Percentiles rank a stretch among this genome's conserved stretches.
These are phyloP conservation scores for Whitmania pigra DNA, from an alignment of 1,140 invertebrate genomes.

Conservation along the genomic window DNA sequence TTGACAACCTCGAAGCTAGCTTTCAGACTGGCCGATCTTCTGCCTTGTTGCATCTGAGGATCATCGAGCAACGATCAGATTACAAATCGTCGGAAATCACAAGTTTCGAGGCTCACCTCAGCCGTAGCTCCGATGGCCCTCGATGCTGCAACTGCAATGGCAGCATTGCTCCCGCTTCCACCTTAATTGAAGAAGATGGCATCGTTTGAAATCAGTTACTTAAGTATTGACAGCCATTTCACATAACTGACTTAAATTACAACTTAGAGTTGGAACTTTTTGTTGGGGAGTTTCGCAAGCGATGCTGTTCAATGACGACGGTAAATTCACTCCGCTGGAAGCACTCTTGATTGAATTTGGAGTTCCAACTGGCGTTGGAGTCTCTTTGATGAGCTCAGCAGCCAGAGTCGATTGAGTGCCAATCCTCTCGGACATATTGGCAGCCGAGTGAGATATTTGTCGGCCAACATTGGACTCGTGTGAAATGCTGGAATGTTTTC, in stretches of 20 bases:
- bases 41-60: conserved; percentile 71
- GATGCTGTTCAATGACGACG: not conserved
- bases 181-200: conserved; percentile 44
- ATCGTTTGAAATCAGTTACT: not conserved
- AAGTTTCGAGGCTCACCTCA: conserved; percentile 49
- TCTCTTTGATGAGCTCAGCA: conserved; percentile 4
- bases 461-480: no score
- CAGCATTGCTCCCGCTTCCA: conserved; percentile 60
- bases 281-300: not conserved
- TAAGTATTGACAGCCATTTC: not conserved
- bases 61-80: not conserved
- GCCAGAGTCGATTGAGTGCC: not conserved
- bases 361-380: not conserved
- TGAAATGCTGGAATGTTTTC: no score
- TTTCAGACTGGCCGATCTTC: conserved; percentile 81
- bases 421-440: not conserved
- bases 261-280: conserved; percentile 44
- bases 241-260: conserved; percentile 44
- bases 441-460: not conserved
- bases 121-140: conserved; percentile 92
- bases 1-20: conserved; percentile 53
- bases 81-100: not conserved
- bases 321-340: not conserved
- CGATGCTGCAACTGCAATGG: conserved; percentile 82
- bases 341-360: not conserved